phyloP scores from a whole-genome alignment of 1,140 invertebrate genomes.

The Marisa cornuarietis region DNA sequence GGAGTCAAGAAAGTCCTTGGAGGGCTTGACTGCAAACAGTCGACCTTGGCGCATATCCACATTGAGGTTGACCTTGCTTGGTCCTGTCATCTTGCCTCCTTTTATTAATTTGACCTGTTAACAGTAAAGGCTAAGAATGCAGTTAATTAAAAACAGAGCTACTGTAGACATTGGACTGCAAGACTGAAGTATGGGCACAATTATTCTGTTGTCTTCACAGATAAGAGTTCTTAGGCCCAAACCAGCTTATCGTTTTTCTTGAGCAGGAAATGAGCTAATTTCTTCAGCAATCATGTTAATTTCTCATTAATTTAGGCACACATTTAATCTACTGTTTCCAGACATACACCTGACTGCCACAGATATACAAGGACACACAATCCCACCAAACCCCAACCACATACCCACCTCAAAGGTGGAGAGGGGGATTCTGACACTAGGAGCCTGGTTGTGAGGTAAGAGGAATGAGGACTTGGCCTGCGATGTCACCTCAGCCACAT shows the following conservation, averaged over 20 bases:
- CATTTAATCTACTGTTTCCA: not conserved
- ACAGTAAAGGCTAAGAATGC: not conserved
- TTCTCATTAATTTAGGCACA: not conserved
- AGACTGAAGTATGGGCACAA: not conserved
- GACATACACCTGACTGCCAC: not conserved
- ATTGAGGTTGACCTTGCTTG: constrained; percentile 51
- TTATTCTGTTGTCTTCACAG: not conserved
- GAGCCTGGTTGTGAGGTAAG: constrained; percentile 19
- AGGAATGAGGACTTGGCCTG: constrained; percentile 23
- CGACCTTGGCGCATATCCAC: constrained; percentile 61
- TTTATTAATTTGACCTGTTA: constrained; percentile 54
- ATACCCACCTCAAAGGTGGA: constrained; percentile 36
- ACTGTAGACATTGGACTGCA: not conserved
- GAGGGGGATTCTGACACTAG: constrained; percentile 29
- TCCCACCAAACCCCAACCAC: not conserved
- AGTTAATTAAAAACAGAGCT: no score
- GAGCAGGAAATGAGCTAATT: no score
- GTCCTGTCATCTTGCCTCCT: constrained; percentile 36
- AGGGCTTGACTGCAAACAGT: constrained; percentile 57
- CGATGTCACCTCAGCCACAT: constrained; percentile 15
- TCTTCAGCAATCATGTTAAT: no score
- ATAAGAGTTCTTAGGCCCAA: not conserved
- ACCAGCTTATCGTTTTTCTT: no score
- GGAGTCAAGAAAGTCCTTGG: constrained; percentile 57
- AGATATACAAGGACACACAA: not conserved